Conservation (phyloP, 1,140 invertebrate genomes). For the Sipha flava region DNA sequence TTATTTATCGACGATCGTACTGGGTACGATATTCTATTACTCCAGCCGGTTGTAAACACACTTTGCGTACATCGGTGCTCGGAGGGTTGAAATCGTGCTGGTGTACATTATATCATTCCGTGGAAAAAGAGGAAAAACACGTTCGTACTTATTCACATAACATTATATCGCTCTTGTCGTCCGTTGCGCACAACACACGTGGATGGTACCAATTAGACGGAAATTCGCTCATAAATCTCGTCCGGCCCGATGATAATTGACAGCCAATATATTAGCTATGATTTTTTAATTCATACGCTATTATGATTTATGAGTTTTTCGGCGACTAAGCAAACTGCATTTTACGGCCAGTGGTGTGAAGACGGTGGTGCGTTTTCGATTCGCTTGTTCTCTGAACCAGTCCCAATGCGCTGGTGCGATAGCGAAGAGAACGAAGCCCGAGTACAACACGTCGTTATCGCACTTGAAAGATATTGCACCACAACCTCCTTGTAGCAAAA, state of each 20-base stretch:
- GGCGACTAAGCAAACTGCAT: background rate
- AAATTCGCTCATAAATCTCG: background rate
- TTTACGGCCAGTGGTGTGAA: too few species aligned
- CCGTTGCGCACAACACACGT: background rate
- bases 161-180: background rate
- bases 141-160: background rate
- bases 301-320: constrained; percentile 15
- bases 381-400: too few species aligned
- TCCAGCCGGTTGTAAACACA: too few species aligned
- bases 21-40: too few species aligned
- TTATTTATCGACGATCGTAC: too few species aligned
- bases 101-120: too few species aligned
- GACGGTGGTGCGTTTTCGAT: too few species aligned
- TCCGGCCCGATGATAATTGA: background rate
- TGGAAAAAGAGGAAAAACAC: background rate
- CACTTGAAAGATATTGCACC: too few species aligned
- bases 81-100: background rate
- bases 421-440: too few species aligned
- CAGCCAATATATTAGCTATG: background rate
- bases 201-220: constrained; percentile 9
- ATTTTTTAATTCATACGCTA: background rate
- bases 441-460: too few species aligned
- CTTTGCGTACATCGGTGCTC: background rate
- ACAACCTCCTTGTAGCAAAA: too few species aligned
- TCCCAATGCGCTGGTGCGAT: too few species aligned